Percentiles rank a stretch among this genome's conserved stretches.
Conservation (phyloP, 2,797 vertebrate species). For the Coluber constrictor region DNA sequence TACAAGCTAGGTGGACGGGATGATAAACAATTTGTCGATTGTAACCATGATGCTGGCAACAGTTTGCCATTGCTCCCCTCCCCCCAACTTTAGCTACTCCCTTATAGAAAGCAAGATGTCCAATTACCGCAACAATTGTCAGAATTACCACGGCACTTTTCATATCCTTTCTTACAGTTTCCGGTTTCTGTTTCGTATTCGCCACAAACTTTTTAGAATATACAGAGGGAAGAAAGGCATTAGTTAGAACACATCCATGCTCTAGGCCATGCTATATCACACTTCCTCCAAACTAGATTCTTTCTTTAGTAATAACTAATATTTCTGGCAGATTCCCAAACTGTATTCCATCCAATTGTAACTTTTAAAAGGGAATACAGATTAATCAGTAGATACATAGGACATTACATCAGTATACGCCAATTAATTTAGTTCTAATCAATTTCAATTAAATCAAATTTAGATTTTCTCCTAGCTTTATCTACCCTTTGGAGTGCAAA, state of each 20-base stretch:
- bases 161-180: fast-evolving
- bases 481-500: neutral
- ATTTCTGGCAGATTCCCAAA: neutral
- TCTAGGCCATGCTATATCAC: neutral
- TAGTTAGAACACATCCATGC: neutral
- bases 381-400: neutral
- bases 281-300: neutral
- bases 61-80: neutral
- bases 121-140: neutral
- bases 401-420: neutral
- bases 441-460: neutral
- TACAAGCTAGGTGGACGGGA: too few relatives aligned
- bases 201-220: neutral
- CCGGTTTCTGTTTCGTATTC: fast-evolving
- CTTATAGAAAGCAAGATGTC: neutral
- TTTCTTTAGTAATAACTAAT: neutral
- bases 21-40: neutral
- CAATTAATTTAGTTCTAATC: neutral
- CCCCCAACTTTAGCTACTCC: neutral
- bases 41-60: neutral
- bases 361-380: neutral
- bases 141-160: fast-evolving
- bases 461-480: neutral
- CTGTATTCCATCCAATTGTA: neutral
- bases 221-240: neutral